Conservation (phyloP, 2,113 vertebrate genomes). For the Rallus limicola region DNA sequence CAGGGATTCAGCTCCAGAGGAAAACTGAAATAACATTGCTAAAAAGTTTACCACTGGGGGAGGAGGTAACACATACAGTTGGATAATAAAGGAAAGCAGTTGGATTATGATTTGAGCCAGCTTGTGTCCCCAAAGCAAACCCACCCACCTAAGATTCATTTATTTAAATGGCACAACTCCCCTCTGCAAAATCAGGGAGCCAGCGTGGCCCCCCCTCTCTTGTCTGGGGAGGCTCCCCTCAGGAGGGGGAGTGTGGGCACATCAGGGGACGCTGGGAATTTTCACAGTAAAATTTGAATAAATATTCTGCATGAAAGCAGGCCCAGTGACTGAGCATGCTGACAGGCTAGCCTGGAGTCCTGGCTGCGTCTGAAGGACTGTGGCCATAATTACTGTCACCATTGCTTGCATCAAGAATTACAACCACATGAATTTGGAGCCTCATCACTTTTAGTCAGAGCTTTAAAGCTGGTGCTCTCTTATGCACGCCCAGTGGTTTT, state of each 20-base stretch:
- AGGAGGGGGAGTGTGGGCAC: neutral
- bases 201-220: neutral
- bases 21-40: neutral
- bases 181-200: neutral
- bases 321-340: neutral
- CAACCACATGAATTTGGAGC: neutral
- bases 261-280: neutral
- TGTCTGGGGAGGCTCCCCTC: neutral
- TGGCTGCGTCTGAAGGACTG: neutral
- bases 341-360: constrained; percentile 8
- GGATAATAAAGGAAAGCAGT: neutral
- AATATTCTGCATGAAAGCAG: neutral
- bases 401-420: constrained; percentile 41
- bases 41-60: neutral
- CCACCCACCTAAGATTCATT: neutral
- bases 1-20: neutral
- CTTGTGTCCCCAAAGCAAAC: neutral
- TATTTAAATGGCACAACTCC: neutral
- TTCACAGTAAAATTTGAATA: neutral
- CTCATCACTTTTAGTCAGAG: constrained; percentile 19
- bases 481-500: neutral
- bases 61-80: neutral
- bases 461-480: constrained; percentile 1
- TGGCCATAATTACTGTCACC: constrained; percentile 51
- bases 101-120: neutral